phyloP scores from a whole-genome alignment of 2,113 vertebrate species.

The Centropus unirufus region DNA sequence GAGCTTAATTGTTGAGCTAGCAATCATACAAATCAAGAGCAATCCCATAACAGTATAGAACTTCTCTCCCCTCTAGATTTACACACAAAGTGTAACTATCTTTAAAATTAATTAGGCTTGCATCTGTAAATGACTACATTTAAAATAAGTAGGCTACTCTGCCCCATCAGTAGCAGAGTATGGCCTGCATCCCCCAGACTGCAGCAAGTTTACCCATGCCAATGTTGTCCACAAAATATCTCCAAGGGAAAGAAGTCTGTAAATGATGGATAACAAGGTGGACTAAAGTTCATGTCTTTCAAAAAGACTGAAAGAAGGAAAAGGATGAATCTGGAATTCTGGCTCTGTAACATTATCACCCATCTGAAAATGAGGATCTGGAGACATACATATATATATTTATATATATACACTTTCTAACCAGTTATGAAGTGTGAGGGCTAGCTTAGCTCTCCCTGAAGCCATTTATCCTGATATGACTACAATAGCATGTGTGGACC shows the following conservation, averaged over 20 bases:
- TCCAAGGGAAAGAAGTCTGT: not conserved
- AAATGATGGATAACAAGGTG: not conserved
- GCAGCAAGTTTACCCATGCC: not conserved
- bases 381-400: too few relatives aligned
- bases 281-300: not conserved
- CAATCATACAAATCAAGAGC: not conserved
- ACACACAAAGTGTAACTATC: not conserved
- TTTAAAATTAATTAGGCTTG: not conserved
- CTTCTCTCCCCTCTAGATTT: not conserved
- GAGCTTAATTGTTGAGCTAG: not conserved
- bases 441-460: not conserved
- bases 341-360: not conserved
- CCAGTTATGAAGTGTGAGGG: not conserved
- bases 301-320: not conserved
- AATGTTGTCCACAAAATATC: not conserved
- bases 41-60: not conserved
- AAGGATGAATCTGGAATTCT: not conserved
- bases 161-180: not conserved
- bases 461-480: not conserved
- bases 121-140: not conserved
- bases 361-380: not conserved
- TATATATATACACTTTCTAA: not conserved
- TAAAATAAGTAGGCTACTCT: not conserved
- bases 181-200: not conserved
- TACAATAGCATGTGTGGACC: not conserved